phyloP scores from a whole-genome alignment of 2,797 vertebrate species.

The Gila robusta region DNA sequence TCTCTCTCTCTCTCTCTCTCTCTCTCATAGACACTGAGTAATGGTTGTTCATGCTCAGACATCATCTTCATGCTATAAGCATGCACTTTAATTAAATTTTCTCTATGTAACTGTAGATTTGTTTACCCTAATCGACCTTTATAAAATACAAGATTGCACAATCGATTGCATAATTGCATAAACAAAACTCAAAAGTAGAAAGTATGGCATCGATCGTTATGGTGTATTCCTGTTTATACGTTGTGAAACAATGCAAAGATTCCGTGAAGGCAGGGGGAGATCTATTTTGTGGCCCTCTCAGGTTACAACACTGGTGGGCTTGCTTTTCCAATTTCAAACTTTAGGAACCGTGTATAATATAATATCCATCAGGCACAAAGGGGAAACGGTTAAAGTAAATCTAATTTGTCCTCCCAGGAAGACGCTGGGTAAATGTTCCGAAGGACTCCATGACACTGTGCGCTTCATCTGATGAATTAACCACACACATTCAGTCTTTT shows the following conservation, averaged over 20 bases:
- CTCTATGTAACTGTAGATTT: conserved; percentile 26
- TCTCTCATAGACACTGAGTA: background rate
- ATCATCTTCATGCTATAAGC: conserved; percentile 22
- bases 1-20: no score
- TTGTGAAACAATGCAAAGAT: conserved; percentile 26
- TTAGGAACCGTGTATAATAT: conserved; percentile 64
- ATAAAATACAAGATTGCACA: background rate
- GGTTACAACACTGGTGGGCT: conserved; percentile 64
- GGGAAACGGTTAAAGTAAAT: conserved; percentile 69
- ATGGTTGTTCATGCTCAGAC: conserved; percentile 6
- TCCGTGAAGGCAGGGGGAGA: background rate
- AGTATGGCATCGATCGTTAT: background rate
- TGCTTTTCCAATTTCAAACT: conserved; percentile 60
- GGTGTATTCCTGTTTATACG: background rate
- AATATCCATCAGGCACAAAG: conserved; percentile 67
- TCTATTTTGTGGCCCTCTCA: conserved; percentile 45
- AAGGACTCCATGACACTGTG: conserved; percentile 58
- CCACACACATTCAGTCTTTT: conserved; percentile 28
- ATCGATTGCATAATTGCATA: background rate
- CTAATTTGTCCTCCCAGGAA: conserved; percentile 70
- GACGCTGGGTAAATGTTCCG: conserved; percentile 63
- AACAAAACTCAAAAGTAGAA: background rate
- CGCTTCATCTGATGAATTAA: conserved; percentile 55
- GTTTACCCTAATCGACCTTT: conserved; percentile 30
- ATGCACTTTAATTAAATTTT: conserved; percentile 21